Evolutionary conservation across 2,888 invertebrate species (phyloP).

Genomic region (Chrysolina americana): DNA sequence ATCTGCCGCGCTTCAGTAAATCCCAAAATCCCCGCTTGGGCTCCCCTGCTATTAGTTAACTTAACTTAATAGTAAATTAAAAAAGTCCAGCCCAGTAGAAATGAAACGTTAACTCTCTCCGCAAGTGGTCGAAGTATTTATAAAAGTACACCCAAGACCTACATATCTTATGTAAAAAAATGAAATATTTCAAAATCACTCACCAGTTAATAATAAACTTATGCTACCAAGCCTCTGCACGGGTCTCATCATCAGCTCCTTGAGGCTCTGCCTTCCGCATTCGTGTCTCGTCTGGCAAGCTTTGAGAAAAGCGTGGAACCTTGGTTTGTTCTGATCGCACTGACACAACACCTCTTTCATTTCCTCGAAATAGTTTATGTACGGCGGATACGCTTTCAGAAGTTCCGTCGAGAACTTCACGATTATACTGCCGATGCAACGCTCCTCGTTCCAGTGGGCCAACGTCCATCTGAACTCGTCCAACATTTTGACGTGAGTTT

Average conservation of each 20-base stretch:
- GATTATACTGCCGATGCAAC: constrained; percentile 82
- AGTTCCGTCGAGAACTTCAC: constrained; percentile 87
- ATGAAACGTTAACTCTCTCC: no score
- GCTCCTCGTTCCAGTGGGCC: constrained; percentile 89
- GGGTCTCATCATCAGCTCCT: constrained; percentile 96
- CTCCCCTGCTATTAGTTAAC: no score
- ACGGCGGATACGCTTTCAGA: constrained; percentile 96
- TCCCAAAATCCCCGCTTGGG: no score
- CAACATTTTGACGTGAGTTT: constrained; percentile 88
- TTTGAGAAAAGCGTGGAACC: constrained; percentile 98
- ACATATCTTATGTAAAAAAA: not conserved
- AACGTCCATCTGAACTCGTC: constrained; percentile 78
- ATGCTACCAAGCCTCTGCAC: constrained; percentile 98
- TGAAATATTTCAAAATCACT: constrained; percentile 60
- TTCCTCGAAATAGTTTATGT: constrained; percentile 98
- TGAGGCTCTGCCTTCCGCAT: constrained; percentile 95
- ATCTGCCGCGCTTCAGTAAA: no score
- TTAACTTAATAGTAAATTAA: no score
- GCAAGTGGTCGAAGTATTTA: not conserved
- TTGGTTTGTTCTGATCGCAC: constrained; percentile 93
- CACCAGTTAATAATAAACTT: constrained; percentile 92
- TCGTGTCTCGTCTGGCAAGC: constrained; percentile 95
- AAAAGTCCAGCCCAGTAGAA: no score
- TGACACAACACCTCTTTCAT: constrained; percentile 93
- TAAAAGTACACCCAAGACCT: not conserved